Base-by-base conservation (phyloP, 1,140 invertebrate genomes). In the Stratiolaelaps scimitus region DNA sequence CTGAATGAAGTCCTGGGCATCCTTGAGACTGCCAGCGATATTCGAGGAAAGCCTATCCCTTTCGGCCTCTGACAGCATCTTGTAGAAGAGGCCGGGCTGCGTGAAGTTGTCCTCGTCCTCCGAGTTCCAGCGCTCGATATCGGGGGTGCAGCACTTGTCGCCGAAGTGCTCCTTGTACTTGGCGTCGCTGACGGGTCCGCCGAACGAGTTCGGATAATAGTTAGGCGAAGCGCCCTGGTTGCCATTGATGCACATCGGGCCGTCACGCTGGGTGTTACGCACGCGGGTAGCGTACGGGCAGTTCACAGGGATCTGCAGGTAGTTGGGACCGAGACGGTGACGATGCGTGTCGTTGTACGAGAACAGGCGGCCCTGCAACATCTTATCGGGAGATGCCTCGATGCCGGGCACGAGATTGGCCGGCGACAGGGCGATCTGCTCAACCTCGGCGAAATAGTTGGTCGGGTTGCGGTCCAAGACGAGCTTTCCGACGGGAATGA, bases 341-440 rank as follows among this genome's bases (percentile, higher is more conserved):
- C 89, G 83, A 72, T 96, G 92, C 4, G 95, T 93, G 76, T 98
- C 95, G 5, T 82, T 82, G 76, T 98, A 98, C 13, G 91, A 83
- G 75, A 95, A 96, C 6, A 98, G 78, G 69, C 95, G 85, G 44
- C 89, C 92, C 73, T 92, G 89, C 68, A 97, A 78, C 87, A 97
- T 89, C 79, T 92, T 94, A 73, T 98, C 94, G 0, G 89, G 92
- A 29, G 87, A 89, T 15, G 88, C 81, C 73, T 90, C 84, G 73
- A 98, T 91, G 19, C 92, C 83, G 40, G 91, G 92, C 65, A 92
- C 83, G 77, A 98, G 73, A 73, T 96, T 87, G 23, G 89, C 83
- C 0, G 93, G 93, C 72, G 84, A 85, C 76, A 96, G 98, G 2
- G 92, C 92, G 56, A 89, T 78, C 78, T 98, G 94, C 75, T 98